Evolutionary conservation across 2,113 vertebrate species (phyloP).

Genomic region (Xiphorhynchus elegans): DNA sequence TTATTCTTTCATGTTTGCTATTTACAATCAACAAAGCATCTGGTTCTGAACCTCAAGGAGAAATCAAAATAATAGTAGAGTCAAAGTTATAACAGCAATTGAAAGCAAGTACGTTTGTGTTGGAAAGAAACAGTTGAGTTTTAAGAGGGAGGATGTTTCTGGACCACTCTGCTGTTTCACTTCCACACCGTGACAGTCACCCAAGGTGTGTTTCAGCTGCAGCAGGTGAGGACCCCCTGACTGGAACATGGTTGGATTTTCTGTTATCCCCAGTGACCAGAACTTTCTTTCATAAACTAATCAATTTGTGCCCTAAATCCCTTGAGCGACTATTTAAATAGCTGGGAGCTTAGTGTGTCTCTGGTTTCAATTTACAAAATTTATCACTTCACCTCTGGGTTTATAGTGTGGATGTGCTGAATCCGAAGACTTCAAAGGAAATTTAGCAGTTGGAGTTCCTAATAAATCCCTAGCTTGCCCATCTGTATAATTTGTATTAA

Average conservation of each 20-base stretch:
- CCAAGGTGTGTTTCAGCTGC: neutral
- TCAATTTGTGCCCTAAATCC: constrained; percentile 5
- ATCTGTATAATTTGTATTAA: constrained; percentile 48
- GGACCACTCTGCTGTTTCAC: neutral
- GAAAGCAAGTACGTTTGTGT: neutral
- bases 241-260: rapidly evolving
- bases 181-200: rapidly evolving
- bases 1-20: constrained; percentile 60
- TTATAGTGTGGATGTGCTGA: constrained; percentile 24
- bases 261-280: neutral
- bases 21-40: constrained; percentile 30
- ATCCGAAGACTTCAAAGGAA: constrained; percentile 26
- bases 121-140: neutral
- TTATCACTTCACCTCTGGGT: constrained; percentile 61
- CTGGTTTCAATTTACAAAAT: constrained; percentile 47
- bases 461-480: constrained; percentile 44
- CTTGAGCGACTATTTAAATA: constrained; percentile 33
- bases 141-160: neutral
- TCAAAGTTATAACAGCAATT: neutral
- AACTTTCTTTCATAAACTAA: neutral
- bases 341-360: constrained; percentile 4
- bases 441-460: constrained; percentile 48
- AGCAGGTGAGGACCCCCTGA: neutral
- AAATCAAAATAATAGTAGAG: neutral
- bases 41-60: constrained; percentile 13